Evolutionary conservation across 1,140 invertebrate species (phyloP).

Genomic region (Cephus cinctus): DNA sequence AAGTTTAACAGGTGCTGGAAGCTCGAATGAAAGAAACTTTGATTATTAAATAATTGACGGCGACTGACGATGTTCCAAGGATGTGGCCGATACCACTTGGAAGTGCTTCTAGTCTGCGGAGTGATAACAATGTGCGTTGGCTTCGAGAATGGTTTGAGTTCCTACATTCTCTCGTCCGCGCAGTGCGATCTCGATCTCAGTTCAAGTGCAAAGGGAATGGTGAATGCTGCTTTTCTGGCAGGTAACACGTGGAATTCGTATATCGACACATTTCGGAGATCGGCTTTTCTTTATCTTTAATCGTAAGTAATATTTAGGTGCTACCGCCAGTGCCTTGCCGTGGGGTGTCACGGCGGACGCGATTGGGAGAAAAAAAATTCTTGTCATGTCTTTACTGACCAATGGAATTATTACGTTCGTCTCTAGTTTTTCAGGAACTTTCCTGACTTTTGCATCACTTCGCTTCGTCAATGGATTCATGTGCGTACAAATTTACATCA

Average conservation of each 20-base stretch:
- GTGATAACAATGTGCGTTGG: slow-evolving; percentile 50
- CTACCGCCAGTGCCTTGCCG: slow-evolving; percentile 55
- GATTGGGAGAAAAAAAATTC: slow-evolving; percentile 57
- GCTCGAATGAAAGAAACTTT: neutral
- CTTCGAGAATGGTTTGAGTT: slow-evolving; percentile 59
- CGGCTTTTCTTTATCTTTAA: neutral
- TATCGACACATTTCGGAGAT: neutral
- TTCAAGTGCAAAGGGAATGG: slow-evolving; percentile 50
- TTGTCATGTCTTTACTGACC: slow-evolving; percentile 59
- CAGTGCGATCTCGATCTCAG: slow-evolving; percentile 53
- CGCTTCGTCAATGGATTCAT: neutral
- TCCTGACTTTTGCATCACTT: neutral
- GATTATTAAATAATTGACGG: neutral
- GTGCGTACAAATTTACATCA: neutral
- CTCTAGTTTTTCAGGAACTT: neutral
- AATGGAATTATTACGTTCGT: slow-evolving; percentile 51
- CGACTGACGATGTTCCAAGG: neutral
- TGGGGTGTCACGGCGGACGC: slow-evolving; percentile 65
- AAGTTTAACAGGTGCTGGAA: neutral
- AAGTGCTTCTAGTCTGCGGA: neutral
- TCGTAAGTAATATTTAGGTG: slow-evolving; percentile 43
- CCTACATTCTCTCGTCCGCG: slow-evolving; percentile 55
- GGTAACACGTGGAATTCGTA: neutral
- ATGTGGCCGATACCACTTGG: neutral
- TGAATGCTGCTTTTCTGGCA: slow-evolving; percentile 55